phyloP scores from a whole-genome alignment of 2,888 invertebrate genomes.

The Nemoura dubitans region DNA sequence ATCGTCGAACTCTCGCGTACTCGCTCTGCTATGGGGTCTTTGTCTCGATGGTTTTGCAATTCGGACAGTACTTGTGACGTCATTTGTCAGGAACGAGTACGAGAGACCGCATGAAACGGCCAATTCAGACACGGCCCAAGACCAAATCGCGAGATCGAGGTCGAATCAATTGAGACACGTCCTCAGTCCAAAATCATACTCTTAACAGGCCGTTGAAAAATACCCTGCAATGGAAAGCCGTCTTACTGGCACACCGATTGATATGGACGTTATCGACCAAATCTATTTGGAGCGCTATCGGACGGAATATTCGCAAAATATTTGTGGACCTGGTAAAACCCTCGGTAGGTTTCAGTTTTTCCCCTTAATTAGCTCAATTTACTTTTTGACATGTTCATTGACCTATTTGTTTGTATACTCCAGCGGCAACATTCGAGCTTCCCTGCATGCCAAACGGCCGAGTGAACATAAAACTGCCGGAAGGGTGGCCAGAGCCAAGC shows the following conservation, averaged over 20 bases:
- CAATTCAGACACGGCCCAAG: no score
- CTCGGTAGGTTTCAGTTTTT: background rate
- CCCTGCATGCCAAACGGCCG: background rate
- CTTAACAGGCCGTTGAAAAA: background rate
- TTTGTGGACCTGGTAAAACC: background rate
- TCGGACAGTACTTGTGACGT: no score
- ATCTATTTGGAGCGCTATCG: background rate
- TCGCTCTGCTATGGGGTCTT: no score
- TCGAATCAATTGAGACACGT: no score
- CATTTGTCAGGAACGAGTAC: no score
- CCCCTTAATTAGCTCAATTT: no score
- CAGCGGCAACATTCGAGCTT: background rate
- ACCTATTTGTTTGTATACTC: background rate
- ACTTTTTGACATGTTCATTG: background rate
- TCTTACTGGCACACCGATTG: background rate
- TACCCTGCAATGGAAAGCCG: background rate
- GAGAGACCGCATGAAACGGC: no score
- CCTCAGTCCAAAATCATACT: background rate
- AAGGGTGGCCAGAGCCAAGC: background rate
- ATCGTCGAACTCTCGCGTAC: no score
- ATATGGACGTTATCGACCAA: background rate
- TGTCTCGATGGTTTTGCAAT: no score
- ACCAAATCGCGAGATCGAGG: no score
- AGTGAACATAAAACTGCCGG: background rate
- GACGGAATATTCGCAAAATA: background rate